Evolutionary conservation across 2,797 vertebrate species (phyloP).

Genomic region (Hypotaenidia philippensis): DNA sequence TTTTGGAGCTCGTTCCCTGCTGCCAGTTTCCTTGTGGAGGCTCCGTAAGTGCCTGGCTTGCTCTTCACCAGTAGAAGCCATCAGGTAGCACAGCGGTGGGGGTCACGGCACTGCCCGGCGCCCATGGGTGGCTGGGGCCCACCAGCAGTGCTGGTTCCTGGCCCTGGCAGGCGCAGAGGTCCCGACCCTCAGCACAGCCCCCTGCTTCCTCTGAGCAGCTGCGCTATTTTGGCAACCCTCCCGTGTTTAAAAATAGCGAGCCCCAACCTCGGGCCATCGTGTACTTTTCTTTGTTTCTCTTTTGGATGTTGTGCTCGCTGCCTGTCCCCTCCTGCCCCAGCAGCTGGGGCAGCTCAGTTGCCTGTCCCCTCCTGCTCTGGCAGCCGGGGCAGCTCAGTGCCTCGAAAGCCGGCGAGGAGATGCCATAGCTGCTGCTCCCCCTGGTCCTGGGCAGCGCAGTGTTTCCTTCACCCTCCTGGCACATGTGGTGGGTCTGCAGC

Average conservation of each 20-base stretch:
- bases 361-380: no score
- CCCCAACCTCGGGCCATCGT: neutral
- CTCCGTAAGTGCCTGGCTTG: neutral
- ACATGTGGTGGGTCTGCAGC: fast-evolving
- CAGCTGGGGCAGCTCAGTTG: neutral
- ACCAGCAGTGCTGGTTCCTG: neutral
- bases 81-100: neutral
- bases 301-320: neutral
- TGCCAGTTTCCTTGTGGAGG: neutral
- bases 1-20: neutral
- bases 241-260: constrained; percentile 57
- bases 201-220: constrained; percentile 33
- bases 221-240: constrained; percentile 40
- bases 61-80: neutral
- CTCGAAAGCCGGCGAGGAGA: fast-evolving
- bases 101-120: neutral
- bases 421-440: neutral
- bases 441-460: fast-evolving
- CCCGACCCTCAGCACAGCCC: neutral
- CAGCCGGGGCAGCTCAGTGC: no score
- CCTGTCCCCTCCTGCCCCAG: neutral
- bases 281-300: constrained; percentile 16
- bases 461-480: neutral
- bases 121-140: neutral
- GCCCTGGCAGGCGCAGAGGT: neutral